Percentiles rank a stretch among this genome's conserved stretches.
Evolutionary conservation across 1,140 invertebrate genomes (phyloP).

Genomic region (Papilio polytes): DNA sequence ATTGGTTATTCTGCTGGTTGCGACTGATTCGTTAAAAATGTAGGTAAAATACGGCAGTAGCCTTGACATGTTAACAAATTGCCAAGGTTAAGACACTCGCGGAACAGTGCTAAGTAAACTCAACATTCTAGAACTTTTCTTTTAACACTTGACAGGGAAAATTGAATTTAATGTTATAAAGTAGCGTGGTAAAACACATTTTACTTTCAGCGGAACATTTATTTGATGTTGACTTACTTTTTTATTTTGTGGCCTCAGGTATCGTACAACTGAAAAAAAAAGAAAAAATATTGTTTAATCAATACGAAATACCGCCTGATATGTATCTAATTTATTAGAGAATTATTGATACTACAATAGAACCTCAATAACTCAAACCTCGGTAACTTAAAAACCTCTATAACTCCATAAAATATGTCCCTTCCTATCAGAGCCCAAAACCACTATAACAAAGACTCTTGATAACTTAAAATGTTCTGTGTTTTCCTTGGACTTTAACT

Average conservation of each 20-base stretch:
- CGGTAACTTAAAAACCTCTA: too few relatives aligned
- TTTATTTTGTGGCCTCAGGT: not conserved
- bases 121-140: conserved; percentile 19
- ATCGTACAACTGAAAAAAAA: not conserved
- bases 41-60: conserved; percentile 14
- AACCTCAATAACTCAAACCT: too few relatives aligned
- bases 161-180: conserved; percentile 3
- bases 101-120: conserved; percentile 7
- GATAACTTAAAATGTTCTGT: too few relatives aligned
- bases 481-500: too few relatives aligned
- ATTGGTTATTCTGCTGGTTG: not conserved
- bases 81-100: conserved; percentile 16
- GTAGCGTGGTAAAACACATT: not conserved
- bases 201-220: not conserved
- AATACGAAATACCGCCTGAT: conserved; percentile 7
- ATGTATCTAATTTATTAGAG: too few relatives aligned
- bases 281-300: not conserved
- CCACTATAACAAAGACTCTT: too few relatives aligned
- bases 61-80: conserved; percentile 19
- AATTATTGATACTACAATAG: too few relatives aligned
- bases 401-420: too few relatives aligned
- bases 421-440: too few relatives aligned
- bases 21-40: conserved; percentile 9
- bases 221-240: not conserved
- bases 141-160: not conserved